Conservation (phyloP, 2,888 invertebrate species). For the Eucera pruinosa region DNA sequence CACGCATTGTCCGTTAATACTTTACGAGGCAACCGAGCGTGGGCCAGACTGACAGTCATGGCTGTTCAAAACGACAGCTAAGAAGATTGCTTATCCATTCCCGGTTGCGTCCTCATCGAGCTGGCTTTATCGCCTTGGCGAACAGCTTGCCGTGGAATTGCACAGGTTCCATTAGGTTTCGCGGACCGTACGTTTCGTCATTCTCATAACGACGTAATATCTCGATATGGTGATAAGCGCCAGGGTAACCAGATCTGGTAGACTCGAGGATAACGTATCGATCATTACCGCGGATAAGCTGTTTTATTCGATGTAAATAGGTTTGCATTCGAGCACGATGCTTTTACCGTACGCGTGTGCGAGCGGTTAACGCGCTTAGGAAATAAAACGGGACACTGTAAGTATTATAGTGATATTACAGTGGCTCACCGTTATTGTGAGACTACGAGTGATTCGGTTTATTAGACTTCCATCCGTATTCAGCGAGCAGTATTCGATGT, state of each 20-base stretch:
- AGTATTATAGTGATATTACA: neutral
- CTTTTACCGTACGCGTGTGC: neutral
- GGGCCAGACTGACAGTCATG: conserved; percentile 67
- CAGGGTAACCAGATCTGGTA: conserved; percentile 14
- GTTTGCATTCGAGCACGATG: neutral
- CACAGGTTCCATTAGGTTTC: conserved; percentile 44
- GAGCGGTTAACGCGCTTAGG: neutral
- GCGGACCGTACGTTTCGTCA: conserved; percentile 24
- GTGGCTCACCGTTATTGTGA: neutral
- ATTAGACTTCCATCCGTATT: neutral
- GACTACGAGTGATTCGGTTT: neutral
- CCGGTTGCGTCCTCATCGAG: conserved; percentile 62
- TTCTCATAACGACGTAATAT: conserved; percentile 33
- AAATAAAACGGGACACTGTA: conserved; percentile 14
- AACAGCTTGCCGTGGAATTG: conserved; percentile 50
- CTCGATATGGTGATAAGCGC: conserved; percentile 34
- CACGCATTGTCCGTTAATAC: conserved; percentile 69
- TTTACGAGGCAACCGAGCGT: conserved; percentile 67
- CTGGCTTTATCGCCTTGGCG: conserved; percentile 53
- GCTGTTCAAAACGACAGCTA: conserved; percentile 68
- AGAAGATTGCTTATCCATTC: conserved; percentile 70
- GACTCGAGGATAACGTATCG: conserved; percentile 24
- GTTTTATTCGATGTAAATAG: conserved; percentile 34
- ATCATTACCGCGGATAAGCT: conserved; percentile 41
- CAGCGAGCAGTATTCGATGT: neutral